phyloP scores from a whole-genome alignment of 2,888 invertebrate genomes.

The Patella caerulea region DNA sequence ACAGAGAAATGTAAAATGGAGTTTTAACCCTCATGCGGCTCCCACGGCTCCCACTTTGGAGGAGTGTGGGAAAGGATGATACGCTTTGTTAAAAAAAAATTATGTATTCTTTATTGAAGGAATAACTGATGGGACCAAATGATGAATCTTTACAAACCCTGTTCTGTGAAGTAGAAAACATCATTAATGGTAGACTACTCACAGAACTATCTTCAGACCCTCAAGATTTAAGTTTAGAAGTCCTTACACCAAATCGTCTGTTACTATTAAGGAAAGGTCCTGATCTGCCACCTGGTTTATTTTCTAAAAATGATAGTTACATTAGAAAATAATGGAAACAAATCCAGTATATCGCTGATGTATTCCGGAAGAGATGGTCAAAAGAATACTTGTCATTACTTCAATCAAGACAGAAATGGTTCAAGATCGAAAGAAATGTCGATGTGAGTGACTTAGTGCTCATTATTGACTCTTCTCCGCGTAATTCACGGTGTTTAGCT shows the following conservation, averaged over 20 bases:
- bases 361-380: constrained; percentile 34
- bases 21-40: constrained; percentile 39
- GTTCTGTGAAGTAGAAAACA: too few relatives aligned
- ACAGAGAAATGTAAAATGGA: constrained; percentile 31
- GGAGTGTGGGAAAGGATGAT: constrained; percentile 41
- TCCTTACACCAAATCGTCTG: constrained; percentile 36
- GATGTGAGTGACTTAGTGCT: too few relatives aligned
- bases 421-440: too few relatives aligned
- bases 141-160: too few relatives aligned
- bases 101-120: constrained; percentile 21
- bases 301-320: constrained; percentile 31
- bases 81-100: background rate
- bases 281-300: constrained; percentile 31
- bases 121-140: constrained; percentile 24
- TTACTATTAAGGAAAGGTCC: constrained; percentile 20
- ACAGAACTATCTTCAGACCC: constrained; percentile 23
- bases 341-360: constrained; percentile 36
- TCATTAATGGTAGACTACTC: constrained; percentile 32
- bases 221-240: constrained; percentile 23
- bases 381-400: constrained; percentile 26
- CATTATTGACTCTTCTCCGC: too few relatives aligned
- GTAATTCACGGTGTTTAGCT: too few relatives aligned
- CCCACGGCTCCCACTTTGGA: constrained; percentile 34
- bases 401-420: too few relatives aligned
- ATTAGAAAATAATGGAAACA: constrained; percentile 33